Percentiles rank a stretch among this genome's conserved stretches.
These are phyloP conservation scores for Cassiopea xamachana DNA, from an alignment of 30 jellyfish, hydroid and myxozoan species.

Conservation along the genomic window DNA sequence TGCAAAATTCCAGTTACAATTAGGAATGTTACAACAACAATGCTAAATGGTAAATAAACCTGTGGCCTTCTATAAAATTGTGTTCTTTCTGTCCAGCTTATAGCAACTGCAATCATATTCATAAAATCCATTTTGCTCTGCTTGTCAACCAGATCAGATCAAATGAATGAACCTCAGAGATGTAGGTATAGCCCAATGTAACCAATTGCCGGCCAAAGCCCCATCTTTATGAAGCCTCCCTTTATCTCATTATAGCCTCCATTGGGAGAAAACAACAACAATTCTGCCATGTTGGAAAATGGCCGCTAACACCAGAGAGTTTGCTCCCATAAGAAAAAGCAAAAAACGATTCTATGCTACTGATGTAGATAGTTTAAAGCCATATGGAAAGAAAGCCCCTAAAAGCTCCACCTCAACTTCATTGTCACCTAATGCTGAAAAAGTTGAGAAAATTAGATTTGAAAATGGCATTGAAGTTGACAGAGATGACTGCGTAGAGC, in stretches of 20 bases:
- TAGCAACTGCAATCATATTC: background rate
- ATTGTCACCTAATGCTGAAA: background rate
- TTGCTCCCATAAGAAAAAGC: background rate
- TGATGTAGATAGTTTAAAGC: background rate
- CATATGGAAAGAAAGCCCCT: slow-evolving; percentile 7
- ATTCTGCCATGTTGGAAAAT: background rate
- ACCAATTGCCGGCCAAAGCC: background rate
- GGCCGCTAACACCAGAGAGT: background rate
- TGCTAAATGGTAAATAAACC: slow-evolving; percentile 44
- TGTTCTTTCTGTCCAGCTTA: background rate
- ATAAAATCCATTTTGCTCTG: background rate
- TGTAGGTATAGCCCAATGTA: background rate
- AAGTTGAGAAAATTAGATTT: slow-evolving; percentile 54
- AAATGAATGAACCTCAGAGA: background rate
- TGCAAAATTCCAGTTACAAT: slow-evolving; percentile 79
- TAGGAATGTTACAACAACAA: slow-evolving; percentile 22
- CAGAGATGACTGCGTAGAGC: slow-evolving; percentile 72
- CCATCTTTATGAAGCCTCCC: background rate
- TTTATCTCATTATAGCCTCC: background rate
- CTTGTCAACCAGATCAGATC: background rate
- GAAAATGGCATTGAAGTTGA: slow-evolving; percentile 82
- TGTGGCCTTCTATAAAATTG: slow-evolving; percentile 45
- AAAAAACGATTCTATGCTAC: background rate
- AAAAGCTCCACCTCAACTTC: background rate
- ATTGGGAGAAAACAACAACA: background rate